Evolutionary conservation across 2,113 vertebrate species (phyloP), one percentile per base, ranked within the genome.

Genomic region (Chrysochloris asiatica): DNA sequence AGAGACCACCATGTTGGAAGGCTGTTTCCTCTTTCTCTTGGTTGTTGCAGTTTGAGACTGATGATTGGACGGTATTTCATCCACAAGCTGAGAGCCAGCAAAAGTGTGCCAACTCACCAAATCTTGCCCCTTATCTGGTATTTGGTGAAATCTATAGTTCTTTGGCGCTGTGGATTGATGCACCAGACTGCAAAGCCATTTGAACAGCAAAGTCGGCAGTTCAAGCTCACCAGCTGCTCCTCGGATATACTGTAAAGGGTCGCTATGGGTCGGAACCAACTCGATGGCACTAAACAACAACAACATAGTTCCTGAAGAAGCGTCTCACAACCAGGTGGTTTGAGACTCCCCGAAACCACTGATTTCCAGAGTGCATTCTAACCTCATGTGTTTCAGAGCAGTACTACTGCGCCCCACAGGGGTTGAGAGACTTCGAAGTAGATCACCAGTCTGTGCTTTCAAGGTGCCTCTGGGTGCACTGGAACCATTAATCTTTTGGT

Each of bases 21-120:
- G 84, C 36, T 33, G 43, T 92, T 94, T 54, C 95, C 93, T 28
- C 95, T 96, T 3, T 12, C 92, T 92, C 19, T 0, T 59, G 30
- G 14, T 6, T 56, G 28, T 28, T 22, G 36, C 14, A 6, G 14
- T 61, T 28, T 61, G n/a, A 76, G 54, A 47, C 12, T 26, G 3
- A 10, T 0, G 28, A 4, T 0, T 7, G 7, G 26, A 24, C 28
- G 0, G 0, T 16, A 13, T 33, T 83, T 80, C 21, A 3, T n/a
- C 48, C 50, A 50, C 47, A 45, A 92, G 85, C 4, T 41, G 83
- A 96, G 83, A 96, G 59, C 93, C 47, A 96, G 72, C 41, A 17
- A 83, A 69, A 92, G 89, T 56, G 95, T 93, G 92, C 69, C 95
- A 95, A 38, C 89, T 95, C 80, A 92, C 96, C 97, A 96, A 0